Evolutionary conservation across 2,113 vertebrate genomes (phyloP).

Genomic region (Cololabis saira): DNA sequence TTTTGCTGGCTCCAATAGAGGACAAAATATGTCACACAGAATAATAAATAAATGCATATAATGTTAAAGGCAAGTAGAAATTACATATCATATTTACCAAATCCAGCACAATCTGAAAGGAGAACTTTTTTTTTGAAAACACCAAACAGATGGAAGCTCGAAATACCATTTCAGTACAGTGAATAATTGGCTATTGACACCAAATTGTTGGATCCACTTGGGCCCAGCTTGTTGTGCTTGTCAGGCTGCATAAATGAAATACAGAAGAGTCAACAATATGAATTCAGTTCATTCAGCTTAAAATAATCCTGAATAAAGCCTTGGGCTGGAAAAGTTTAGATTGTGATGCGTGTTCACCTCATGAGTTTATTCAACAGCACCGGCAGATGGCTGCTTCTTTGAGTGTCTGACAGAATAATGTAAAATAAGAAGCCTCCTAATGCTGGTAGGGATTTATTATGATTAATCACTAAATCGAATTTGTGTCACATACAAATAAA

Average conservation of each 20-base stretch:
- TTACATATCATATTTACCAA: slow-evolving; percentile 29
- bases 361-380: slow-evolving; percentile 62
- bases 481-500: slow-evolving; percentile 26
- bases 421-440: slow-evolving; percentile 21
- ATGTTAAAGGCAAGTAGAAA: slow-evolving; percentile 40
- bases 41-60: slow-evolving; percentile 26
- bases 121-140: slow-evolving; percentile 41
- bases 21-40: neutral
- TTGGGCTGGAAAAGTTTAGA: slow-evolving; percentile 52
- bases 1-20: too few relatives aligned
- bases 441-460: slow-evolving; percentile 16
- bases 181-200: slow-evolving; percentile 52
- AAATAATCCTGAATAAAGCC: slow-evolving; percentile 56
- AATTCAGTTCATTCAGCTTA: slow-evolving; percentile 53
- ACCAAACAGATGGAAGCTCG: slow-evolving; percentile 34
- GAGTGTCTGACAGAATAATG: slow-evolving; percentile 34
- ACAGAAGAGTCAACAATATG: slow-evolving; percentile 48
- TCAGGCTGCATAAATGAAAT: slow-evolving; percentile 49
- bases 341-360: slow-evolving; percentile 44
- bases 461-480: slow-evolving; percentile 28
- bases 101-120: slow-evolving; percentile 51
- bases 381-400: slow-evolving; percentile 32
- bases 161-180: slow-evolving; percentile 39
- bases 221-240: slow-evolving; percentile 36
- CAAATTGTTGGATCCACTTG: slow-evolving; percentile 39